phyloP scores from a whole-genome alignment of 2,888 invertebrate species.

The Sarcophaga subvicina region DNA sequence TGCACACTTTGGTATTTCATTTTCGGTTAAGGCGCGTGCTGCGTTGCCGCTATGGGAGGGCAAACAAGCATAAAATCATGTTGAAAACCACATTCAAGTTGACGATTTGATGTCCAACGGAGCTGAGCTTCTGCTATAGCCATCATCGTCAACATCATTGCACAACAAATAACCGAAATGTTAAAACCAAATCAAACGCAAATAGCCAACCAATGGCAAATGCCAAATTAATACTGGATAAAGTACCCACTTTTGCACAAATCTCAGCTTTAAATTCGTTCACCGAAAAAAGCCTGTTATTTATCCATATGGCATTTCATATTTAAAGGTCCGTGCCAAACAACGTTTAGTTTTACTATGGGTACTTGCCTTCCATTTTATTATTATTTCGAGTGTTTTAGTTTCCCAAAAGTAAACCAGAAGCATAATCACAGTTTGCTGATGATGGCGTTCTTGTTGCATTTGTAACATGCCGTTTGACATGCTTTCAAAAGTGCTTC shows the following conservation, averaged over 20 bases:
- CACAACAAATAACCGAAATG: neutral
- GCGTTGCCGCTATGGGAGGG: slow-evolving; percentile 81
- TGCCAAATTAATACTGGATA: neutral
- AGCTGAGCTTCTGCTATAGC: slow-evolving; percentile 66
- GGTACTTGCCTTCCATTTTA: neutral
- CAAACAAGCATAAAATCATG: slow-evolving; percentile 70
- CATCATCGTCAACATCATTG: slow-evolving; percentile 2
- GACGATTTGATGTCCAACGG: slow-evolving; percentile 71
- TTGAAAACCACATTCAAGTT: slow-evolving; percentile 67
- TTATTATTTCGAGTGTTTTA: neutral
- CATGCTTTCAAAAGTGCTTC: slow-evolving; percentile 62
- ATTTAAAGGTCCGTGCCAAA: neutral
- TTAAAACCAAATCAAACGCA: slow-evolving; percentile 37
- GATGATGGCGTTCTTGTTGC: slow-evolving; percentile 14
- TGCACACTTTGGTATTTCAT: slow-evolving; percentile 34
- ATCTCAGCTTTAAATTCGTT: neutral
- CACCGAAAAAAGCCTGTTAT: neutral
- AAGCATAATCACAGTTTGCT: slow-evolving; percentile 13
- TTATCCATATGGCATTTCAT: neutral
- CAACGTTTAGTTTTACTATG: neutral
- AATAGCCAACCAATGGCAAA: neutral
- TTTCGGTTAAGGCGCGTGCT: slow-evolving; percentile 77
- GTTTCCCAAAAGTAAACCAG: slow-evolving; percentile 6
- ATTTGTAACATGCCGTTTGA: slow-evolving; percentile 55
- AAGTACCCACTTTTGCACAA: neutral